phyloP scores from a whole-genome alignment of 35 echinoderm and acorn worm genomes.

The Nesometra sesokonis region DNA sequence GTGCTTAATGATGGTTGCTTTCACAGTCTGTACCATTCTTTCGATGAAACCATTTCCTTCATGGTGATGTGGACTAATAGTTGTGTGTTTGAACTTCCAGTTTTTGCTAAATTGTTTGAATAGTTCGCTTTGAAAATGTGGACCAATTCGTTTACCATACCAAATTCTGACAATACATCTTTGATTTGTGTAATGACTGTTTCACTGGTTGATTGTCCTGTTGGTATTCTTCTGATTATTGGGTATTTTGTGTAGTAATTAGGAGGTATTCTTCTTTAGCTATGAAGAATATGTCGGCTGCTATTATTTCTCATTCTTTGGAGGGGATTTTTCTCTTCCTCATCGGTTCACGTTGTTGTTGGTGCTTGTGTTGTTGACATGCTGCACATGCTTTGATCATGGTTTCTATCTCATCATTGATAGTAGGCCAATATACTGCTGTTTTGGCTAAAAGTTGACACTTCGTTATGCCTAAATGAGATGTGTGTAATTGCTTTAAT shows the following conservation, averaged over 20 bases:
- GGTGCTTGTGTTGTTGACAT: slow-evolving; percentile 31
- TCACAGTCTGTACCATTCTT: neutral
- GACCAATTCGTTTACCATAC: slow-evolving; percentile 42
- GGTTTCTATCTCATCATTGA: slow-evolving; percentile 30
- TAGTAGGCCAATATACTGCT: slow-evolving; percentile 50
- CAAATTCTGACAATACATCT: slow-evolving; percentile 55
- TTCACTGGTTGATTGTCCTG: slow-evolving; percentile 10
- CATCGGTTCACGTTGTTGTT: slow-evolving; percentile 17
- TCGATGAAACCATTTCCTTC: slow-evolving; percentile 33
- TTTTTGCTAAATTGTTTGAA: slow-evolving; percentile 17
- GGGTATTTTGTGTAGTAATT: slow-evolving; percentile 34
- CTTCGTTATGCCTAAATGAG: slow-evolving; percentile 22
- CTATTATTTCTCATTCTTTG: slow-evolving; percentile 33
- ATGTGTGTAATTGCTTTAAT: slow-evolving; percentile 7
- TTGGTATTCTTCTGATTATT: slow-evolving; percentile 16
- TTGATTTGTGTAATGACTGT: slow-evolving; percentile 34
- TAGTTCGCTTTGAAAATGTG: slow-evolving; percentile 23
- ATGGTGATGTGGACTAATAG: slow-evolving; percentile 11
- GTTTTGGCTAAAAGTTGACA: slow-evolving; percentile 26
- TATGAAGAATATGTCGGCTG: slow-evolving; percentile 39
- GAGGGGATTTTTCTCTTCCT: slow-evolving; percentile 18
- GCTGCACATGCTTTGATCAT: neutral
- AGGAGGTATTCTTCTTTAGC: slow-evolving; percentile 47
- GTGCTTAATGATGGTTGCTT: neutral
- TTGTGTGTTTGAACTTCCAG: slow-evolving; percentile 19